Evolutionary conservation across 2,888 invertebrate genomes (phyloP), one percentile per base, ranked within the genome.

Genomic region (Cheilosia variabilis): DNA sequence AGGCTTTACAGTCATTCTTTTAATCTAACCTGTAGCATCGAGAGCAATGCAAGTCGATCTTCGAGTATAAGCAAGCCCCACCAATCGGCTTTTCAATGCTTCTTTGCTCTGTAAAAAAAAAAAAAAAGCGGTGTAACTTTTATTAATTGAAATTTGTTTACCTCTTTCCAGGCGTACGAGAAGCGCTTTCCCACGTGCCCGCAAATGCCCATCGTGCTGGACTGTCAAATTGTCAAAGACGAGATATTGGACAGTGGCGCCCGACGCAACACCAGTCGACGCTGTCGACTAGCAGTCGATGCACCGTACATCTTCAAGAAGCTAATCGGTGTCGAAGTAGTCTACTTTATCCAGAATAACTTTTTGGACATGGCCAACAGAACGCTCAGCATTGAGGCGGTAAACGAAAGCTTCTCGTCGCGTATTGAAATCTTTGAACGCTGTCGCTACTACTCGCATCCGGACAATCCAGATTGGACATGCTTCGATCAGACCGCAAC

Each of bases 271-370:
- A 96, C 98, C 34, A 96, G 96, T 87, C 93, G 98, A 73, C 94
- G 96, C 68, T 98, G 98, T 91, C 96, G 96, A 92, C 93, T 98
- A 69, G 96, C 97, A 90, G 97, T 98, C 1, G 98, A 98, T 87
- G 98, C 98, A 15, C 98, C 98, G 0, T 98, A 98, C 92, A 93
- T 98, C 66, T 94, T 98, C 78, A 98, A 98, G 92, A 98, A 98
- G 95, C 95, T 98, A 90, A 97, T 97, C 89, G 98, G 98, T 72
- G 97, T 98, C 31, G 98, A 98, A 91, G 95, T 95, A 93, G 95
- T 98, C 45, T 96, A 95, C 92, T 98, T 98, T 93, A 95, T 96
- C 88, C 98, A 98, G 93, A 96, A 95, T 92, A 98, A 98, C 93
- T 94, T 95, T 87, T 93, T 98, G 89, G 96, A 98, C 91, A 93